phyloP scores from a whole-genome alignment of 2,113 vertebrate species.

The Peromyscus maniculatus region DNA sequence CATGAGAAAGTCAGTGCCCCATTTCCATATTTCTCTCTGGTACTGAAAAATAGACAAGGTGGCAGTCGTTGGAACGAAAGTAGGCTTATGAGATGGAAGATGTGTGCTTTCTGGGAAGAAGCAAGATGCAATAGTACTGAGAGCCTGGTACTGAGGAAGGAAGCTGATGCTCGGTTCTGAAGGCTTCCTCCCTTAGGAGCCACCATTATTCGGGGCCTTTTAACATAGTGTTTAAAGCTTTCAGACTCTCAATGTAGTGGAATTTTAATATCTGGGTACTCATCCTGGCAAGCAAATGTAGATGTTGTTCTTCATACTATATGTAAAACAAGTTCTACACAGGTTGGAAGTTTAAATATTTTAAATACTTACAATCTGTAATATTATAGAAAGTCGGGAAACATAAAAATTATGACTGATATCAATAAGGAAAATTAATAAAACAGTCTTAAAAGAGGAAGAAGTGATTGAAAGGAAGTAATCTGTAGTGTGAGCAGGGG shows the following conservation, averaged over 20 bases:
- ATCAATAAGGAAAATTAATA: constrained; percentile 1
- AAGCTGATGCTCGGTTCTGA: no score
- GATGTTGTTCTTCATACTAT: background rate
- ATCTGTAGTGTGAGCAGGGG: constrained; percentile 12
- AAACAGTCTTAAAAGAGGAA: constrained; percentile 28
- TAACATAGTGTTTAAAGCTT: background rate
- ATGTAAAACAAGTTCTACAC: constrained; percentile 14
- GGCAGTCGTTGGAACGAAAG: background rate
- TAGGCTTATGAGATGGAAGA: background rate
- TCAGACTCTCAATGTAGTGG: background rate
- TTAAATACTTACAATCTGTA: background rate
- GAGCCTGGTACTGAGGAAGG: background rate
- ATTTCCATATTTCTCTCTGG: background rate
- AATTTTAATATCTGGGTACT: background rate
- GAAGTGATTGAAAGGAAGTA: background rate
- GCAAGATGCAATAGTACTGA: background rate
- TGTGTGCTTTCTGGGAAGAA: background rate
- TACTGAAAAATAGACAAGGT: background rate
- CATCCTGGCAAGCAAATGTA: background rate
- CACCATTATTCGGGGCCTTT: background rate
- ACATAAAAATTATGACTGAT: constrained; percentile 24
- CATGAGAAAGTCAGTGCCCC: background rate
- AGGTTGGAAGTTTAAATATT: constrained; percentile 20
- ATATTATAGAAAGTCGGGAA: constrained; percentile 19
- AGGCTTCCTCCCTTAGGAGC: background rate